Evolutionary conservation across 2,888 invertebrate species (phyloP).

Genomic region (Tetheella fluctuosa): DNA sequence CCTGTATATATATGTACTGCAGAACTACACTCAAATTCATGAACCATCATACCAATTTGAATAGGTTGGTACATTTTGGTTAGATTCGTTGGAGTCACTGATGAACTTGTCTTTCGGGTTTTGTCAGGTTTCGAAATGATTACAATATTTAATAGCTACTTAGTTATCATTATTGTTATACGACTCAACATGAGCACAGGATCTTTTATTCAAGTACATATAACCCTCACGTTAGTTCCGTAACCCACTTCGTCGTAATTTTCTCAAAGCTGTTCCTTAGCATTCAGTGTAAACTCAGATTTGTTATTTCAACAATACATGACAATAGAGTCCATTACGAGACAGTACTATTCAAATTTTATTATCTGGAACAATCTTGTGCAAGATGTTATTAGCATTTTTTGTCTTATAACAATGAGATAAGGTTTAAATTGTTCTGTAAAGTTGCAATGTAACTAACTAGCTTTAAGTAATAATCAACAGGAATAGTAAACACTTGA

Average conservation of each 20-base stretch:
- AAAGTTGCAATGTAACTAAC: background rate
- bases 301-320: conserved; percentile 1
- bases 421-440: background rate
- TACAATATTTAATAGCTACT: no score
- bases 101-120: no score
- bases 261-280: background rate
- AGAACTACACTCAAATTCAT: no score
- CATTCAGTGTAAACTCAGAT: conserved; percentile 1
- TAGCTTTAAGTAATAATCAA: conserved; percentile 2
- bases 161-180: no score
- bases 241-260: background rate
- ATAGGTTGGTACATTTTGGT: no score
- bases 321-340: conserved; percentile 1
- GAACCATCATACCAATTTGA: no score
- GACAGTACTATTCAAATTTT: conserved; percentile 1
- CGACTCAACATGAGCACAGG: no score
- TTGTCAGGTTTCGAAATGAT: no score
- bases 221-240: background rate
- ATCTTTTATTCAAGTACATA: background rate
- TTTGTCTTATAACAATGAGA: background rate
- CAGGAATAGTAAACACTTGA: conserved; percentile 14
- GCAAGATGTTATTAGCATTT: background rate
- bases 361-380: background rate
- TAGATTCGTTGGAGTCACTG: no score
- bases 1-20: no score